phyloP scores from a whole-genome alignment of 2,113 vertebrate genomes.

The Amphiprion percula region DNA sequence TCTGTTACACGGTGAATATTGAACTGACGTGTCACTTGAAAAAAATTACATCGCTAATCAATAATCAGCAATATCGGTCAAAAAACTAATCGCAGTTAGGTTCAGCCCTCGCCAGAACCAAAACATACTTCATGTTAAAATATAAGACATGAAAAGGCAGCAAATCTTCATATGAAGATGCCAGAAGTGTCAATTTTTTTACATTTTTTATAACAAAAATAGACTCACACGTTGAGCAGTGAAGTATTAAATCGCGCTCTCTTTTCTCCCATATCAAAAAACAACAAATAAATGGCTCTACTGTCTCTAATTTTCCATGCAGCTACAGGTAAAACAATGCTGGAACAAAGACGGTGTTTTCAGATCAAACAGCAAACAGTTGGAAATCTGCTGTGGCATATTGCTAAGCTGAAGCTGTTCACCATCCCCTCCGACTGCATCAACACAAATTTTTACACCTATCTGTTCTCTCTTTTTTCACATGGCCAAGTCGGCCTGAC shows the following conservation, averaged over 20 bases:
- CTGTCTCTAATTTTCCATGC: not conserved
- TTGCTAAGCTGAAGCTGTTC: constrained; percentile 33
- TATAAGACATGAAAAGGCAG: not conserved
- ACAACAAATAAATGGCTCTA: not conserved
- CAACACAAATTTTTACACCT: constrained; percentile 61
- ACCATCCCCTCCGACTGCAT: constrained; percentile 15
- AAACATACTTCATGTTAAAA: no score
- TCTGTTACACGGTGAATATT: no score
- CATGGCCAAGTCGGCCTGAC: constrained; percentile 50
- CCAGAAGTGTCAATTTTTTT: not conserved
- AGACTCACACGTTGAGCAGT: not conserved
- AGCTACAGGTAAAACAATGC: constrained; percentile 25
- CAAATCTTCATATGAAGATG: not conserved
- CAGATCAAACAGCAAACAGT: constrained; percentile 27
- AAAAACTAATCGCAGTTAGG: no score
- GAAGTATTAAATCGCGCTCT: not conserved
- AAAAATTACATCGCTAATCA: no score
- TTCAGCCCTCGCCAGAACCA: not conserved
- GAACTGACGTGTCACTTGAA: no score
- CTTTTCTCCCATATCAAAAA: not conserved
- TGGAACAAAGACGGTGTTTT: constrained; percentile 30
- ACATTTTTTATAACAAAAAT: not conserved
- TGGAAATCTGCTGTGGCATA: constrained; percentile 39
- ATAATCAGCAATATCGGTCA: no score
- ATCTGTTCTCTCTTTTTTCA: constrained; percentile 35